Evolutionary conservation across 2,113 vertebrate genomes (phyloP).

Genomic region (Reinhardtius hippoglossoides): DNA sequence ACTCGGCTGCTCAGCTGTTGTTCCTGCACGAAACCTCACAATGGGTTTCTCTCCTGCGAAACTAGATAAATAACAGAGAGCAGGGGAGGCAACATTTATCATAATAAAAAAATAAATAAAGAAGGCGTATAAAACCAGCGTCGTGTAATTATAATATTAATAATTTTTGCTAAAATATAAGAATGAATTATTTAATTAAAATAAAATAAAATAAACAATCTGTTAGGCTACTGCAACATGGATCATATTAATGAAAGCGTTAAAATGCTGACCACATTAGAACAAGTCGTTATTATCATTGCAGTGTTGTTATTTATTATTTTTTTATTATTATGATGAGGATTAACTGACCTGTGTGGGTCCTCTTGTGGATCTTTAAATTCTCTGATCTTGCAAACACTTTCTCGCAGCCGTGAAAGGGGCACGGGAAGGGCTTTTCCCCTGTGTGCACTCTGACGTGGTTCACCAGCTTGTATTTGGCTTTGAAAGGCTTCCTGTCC

Average conservation of each 20-base stretch:
- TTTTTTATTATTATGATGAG: conserved; percentile 24
- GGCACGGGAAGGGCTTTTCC: conserved; percentile 78
- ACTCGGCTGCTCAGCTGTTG: conserved; percentile 22
- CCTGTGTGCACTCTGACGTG: conserved; percentile 80
- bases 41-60: not conserved
- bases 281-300: too few species aligned
- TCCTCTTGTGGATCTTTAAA: conserved; percentile 86
- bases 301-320: not conserved
- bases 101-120: not conserved
- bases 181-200: not conserved
- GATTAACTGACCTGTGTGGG: conserved; percentile 79
- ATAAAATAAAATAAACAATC: not conserved
- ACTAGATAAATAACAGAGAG: conserved; percentile 2
- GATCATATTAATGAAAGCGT: too few species aligned
- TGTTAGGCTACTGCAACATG: not conserved
- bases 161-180: not conserved
- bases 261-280: too few species aligned
- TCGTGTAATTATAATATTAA: not conserved
- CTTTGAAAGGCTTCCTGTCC: conserved; percentile 78
- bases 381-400: conserved; percentile 84
- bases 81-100: conserved; percentile 6
- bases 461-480: conserved; percentile 83
- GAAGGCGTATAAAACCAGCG: not conserved
- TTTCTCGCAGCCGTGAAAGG: conserved; percentile 81
- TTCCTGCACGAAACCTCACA: conserved; percentile 25